These are phyloP conservation scores for Mastomys coucha DNA, from an alignment of 2,113 vertebrate species.

Conservation along the genomic window DNA sequence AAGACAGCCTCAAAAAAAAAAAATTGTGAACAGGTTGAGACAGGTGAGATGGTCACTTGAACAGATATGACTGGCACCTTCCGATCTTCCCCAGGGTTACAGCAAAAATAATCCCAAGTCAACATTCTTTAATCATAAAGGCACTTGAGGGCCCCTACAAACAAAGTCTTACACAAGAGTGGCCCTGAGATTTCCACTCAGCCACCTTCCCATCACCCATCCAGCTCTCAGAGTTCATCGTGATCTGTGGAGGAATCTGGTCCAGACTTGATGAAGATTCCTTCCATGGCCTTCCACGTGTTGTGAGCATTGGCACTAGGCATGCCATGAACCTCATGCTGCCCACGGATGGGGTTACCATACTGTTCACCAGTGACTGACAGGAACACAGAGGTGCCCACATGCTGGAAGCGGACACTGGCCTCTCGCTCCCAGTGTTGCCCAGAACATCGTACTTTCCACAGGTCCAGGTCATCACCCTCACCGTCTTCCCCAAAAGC, in stretches of 20 bases:
- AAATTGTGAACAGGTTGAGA: background rate
- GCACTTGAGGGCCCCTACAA: conserved; percentile 68
- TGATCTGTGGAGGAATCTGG: conserved; percentile 86
- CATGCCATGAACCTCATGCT: conserved; percentile 96
- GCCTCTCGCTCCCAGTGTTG: conserved; percentile 94
- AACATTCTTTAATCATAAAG: conserved; percentile 79
- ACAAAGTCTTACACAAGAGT: conserved; percentile 50
- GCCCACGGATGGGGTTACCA: conserved; percentile 95
- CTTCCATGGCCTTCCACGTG: conserved; percentile 97
- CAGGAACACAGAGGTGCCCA: conserved; percentile 94
- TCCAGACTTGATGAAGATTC: conserved; percentile 96
- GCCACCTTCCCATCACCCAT: background rate
- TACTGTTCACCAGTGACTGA: conserved; percentile 97
- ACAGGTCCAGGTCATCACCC: conserved; percentile 96
- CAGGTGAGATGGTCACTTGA: background rate
- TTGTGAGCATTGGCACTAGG: conserved; percentile 91
- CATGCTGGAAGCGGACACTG: conserved; percentile 93
- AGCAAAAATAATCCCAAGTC: conserved; percentile 33
- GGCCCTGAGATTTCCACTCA: background rate
- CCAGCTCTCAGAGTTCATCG: conserved; percentile 92
- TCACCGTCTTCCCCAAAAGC: conserved; percentile 98
- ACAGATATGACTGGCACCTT: background rate
- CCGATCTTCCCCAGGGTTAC: background rate
- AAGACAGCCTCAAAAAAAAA: background rate
- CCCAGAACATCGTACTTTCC: conserved; percentile 94